Percentiles rank a stretch among this genome's conserved stretches.
Conservation (phyloP, 2,113 vertebrate genomes). For the Pitta sordida region DNA sequence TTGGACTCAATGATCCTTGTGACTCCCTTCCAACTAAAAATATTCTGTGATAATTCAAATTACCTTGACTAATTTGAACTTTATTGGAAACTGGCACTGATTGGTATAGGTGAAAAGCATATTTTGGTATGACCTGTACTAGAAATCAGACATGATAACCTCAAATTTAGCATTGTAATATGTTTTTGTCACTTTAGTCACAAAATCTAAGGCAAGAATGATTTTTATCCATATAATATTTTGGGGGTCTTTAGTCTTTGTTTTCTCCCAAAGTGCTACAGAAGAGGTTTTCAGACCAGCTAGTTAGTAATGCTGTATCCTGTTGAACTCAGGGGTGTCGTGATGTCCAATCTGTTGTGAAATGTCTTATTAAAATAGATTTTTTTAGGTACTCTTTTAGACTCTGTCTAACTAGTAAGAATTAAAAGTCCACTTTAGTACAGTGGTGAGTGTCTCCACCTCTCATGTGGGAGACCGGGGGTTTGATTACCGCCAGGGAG, state of each 20-base stretch:
- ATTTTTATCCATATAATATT: fast-evolving
- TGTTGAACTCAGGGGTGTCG: not conserved
- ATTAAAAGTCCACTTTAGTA: too few relatives aligned
- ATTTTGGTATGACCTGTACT: not conserved
- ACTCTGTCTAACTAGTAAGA: not conserved
- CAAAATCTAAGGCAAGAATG: not conserved
- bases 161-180: not conserved
- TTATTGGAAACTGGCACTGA: not conserved
- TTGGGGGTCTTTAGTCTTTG: not conserved
- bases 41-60: not conserved
- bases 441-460: too few relatives aligned
- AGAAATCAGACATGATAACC: not conserved
- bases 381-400: not conserved
- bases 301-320: not conserved
- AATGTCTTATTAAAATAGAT: not conserved
- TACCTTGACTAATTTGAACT: not conserved
- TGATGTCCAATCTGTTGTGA: not conserved
- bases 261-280: not conserved
- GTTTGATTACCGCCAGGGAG: too few relatives aligned
- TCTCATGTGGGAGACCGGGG: too few relatives aligned
- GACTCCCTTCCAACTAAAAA: too few relatives aligned
- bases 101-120: not conserved
- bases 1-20: too few relatives aligned
- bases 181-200: not conserved
- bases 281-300: not conserved